Evolutionary conservation across 2,888 invertebrate species (phyloP).

Genomic region (Yponomeuta evonymella): DNA sequence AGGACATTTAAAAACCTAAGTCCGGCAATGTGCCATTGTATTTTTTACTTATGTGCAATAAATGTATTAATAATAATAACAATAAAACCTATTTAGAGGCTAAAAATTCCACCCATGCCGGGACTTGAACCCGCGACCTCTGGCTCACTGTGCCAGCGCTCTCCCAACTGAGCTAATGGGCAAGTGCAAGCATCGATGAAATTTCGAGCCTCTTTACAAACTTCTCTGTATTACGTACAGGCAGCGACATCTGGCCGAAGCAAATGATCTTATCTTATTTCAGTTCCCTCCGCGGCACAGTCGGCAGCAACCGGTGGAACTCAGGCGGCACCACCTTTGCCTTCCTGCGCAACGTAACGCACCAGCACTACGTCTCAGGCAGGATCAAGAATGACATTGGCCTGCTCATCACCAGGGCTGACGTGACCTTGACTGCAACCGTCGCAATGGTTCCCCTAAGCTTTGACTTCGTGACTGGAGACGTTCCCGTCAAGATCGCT

Average conservation of each 20-base stretch:
- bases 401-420: slow-evolving; percentile 33
- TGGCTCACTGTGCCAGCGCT: no score
- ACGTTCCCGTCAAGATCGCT: slow-evolving; percentile 33
- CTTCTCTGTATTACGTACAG: neutral
- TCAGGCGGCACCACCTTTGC: slow-evolving; percentile 39
- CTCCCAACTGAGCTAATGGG: no score
- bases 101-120: no score
- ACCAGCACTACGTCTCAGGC: slow-evolving; percentile 40
- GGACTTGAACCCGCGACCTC: no score
- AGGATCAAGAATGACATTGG: slow-evolving; percentile 55
- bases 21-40: no score
- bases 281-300: slow-evolving; percentile 42
- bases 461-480: slow-evolving; percentile 27
- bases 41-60: no score
- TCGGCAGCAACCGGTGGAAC: slow-evolving; percentile 51
- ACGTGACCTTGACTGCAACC: slow-evolving; percentile 24
- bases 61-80: no score
- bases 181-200: no score
- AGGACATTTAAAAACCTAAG: no score
- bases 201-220: neutral
- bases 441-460: slow-evolving; percentile 31
- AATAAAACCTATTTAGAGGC: no score
- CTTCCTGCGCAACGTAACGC: slow-evolving; percentile 44
- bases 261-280: slow-evolving; percentile 6
- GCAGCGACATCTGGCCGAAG: no score